phyloP scores from a whole-genome alignment of 2,113 vertebrate genomes.

The Cariama cristata region DNA sequence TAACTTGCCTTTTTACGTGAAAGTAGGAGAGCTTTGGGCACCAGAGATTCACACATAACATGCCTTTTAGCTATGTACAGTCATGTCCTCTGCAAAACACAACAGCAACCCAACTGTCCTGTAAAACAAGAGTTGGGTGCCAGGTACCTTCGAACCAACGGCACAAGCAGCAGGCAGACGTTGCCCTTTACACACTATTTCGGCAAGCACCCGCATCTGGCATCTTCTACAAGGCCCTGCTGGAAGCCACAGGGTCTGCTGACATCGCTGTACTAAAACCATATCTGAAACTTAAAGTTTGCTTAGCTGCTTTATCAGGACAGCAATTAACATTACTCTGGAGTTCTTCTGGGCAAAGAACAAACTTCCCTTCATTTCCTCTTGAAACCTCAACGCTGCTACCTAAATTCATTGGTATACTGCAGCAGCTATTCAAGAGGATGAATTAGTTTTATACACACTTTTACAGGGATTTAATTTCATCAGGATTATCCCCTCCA shows the following conservation, averaged over 20 bases:
- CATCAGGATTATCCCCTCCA: neutral
- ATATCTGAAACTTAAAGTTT: neutral
- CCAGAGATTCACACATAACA: neutral
- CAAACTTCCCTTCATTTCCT: neutral
- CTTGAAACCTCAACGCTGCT: slow-evolving; percentile 23
- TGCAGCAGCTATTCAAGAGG: neutral
- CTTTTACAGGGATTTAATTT: neutral
- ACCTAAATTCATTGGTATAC: neutral
- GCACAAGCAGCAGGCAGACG: neutral
- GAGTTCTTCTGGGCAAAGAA: neutral
- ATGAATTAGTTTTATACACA: slow-evolving; percentile 4
- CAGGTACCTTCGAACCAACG: neutral
- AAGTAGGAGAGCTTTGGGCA: neutral
- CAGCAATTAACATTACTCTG: neutral
- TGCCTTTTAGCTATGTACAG: neutral
- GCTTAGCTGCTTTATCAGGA: neutral
- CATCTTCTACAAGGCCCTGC: neutral
- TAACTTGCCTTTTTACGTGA: neutral
- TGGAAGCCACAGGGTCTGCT: neutral
- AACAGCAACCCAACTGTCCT: neutral
- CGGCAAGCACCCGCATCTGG: fast-evolving
- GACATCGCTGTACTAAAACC: neutral
- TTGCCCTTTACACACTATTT: neutral
- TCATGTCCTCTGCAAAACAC: neutral
- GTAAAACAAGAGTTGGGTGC: neutral